These are phyloP conservation scores for Drosophila novamexicana DNA, from an alignment of 1,140 invertebrate genomes.

Conservation along the genomic window DNA sequence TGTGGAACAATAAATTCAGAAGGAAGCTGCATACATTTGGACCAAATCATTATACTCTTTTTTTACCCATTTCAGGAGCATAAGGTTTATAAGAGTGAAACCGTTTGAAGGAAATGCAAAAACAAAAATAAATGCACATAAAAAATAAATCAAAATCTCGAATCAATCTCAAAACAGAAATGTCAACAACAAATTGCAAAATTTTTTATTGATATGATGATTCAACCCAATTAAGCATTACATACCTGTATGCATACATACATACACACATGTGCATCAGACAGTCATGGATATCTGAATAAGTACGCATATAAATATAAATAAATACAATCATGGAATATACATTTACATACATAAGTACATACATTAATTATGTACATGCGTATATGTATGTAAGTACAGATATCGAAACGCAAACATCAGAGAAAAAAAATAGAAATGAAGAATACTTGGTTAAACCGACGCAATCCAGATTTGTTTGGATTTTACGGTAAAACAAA, in stretches of 20 bases:
- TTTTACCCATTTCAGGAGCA: no score
- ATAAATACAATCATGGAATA: not conserved
- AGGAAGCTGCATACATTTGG: no score
- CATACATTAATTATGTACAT: slow-evolving; percentile 3
- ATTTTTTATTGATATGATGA: no score
- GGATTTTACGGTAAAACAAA: slow-evolving; percentile 41
- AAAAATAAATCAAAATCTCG: no score
- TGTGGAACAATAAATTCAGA: no score
- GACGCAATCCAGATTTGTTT: slow-evolving; percentile 59
- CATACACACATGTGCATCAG: not conserved
- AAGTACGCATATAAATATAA: slow-evolving; percentile 7
- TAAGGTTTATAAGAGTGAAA: no score
- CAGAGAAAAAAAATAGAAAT: slow-evolving; percentile 21
- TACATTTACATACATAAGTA: not conserved
- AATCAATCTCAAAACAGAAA: no score
- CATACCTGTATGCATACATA: not conserved
- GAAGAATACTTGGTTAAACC: slow-evolving; percentile 39
- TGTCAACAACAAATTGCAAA: no score
- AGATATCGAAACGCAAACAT: slow-evolving; percentile 22
- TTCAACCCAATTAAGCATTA: no score
- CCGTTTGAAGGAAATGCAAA: no score
- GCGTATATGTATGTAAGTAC: slow-evolving; percentile 1
- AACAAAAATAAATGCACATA: no score
- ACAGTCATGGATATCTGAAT: not conserved
- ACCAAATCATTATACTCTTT: no score